Conservation (phyloP, 2,113 vertebrate species). For the Pipa parva region DNA sequence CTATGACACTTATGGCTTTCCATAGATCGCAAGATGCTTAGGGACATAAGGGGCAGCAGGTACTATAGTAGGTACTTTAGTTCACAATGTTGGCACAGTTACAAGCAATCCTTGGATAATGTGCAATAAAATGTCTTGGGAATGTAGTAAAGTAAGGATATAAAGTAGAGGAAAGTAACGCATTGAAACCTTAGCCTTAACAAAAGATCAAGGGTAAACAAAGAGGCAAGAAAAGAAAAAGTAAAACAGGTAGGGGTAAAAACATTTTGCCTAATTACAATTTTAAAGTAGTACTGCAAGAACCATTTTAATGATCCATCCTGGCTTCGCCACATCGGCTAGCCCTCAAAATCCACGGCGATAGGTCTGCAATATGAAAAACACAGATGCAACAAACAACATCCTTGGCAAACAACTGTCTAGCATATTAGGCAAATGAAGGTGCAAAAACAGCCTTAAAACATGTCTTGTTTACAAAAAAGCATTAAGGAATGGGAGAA, state of each 20-base stretch:
- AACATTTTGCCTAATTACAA: slow-evolving; percentile 64
- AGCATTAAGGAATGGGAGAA: too few species aligned
- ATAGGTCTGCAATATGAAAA: slow-evolving; percentile 78
- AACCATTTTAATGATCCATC: slow-evolving; percentile 69
- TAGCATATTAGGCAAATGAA: slow-evolving; percentile 13
- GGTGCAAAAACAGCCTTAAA: not conserved
- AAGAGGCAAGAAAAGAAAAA: not conserved
- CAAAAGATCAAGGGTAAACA: not conserved
- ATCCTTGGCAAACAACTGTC: slow-evolving; percentile 16
- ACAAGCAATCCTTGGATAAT: not conserved
- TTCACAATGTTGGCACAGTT: too few species aligned
- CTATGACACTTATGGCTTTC: too few species aligned
- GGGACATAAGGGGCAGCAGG: too few species aligned
- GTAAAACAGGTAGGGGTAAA: slow-evolving; percentile 11
- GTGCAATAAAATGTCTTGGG: slow-evolving; percentile 27
- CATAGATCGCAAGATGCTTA: too few species aligned
- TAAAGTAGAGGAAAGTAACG: slow-evolving; percentile 3
- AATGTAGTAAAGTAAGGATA: not conserved
- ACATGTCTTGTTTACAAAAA: too few species aligned
- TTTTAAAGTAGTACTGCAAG: slow-evolving; percentile 66
- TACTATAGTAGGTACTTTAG: too few species aligned
- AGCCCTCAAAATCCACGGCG: slow-evolving; percentile 77
- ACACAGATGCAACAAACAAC: slow-evolving; percentile 69
- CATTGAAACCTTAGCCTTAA: slow-evolving; percentile 9
- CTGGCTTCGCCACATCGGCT: slow-evolving; percentile 73